Conservation (phyloP, 2,888 invertebrate genomes). For the Melipona bicolor region DNA sequence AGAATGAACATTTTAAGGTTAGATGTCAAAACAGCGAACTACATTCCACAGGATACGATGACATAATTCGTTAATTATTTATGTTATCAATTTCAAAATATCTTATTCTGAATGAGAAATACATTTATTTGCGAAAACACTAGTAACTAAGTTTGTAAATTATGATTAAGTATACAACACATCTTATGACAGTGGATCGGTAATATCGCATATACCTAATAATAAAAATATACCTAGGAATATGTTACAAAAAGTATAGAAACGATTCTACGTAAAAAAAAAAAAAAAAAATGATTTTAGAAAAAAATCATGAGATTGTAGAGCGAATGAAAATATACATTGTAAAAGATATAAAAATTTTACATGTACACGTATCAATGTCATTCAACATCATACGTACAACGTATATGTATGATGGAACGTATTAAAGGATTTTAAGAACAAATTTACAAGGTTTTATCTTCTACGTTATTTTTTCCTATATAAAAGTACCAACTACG, state of each 20-base stretch:
- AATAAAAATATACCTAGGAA: neutral
- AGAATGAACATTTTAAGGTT: conserved; percentile 1
- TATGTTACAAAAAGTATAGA: neutral
- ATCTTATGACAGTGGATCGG: conserved; percentile 19
- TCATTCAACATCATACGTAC: neutral
- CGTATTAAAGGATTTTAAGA: neutral
- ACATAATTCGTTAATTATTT: conserved; percentile 8
- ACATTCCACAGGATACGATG: neutral
- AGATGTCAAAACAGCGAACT: neutral
- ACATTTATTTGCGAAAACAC: neutral
- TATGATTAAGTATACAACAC: conserved; percentile 3
- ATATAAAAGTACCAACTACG: neutral
- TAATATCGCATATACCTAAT: conserved; percentile 18
- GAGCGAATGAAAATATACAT: neutral
- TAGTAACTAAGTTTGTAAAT: conserved; percentile 21
- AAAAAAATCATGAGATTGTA: neutral
- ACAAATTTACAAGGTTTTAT: neutral
- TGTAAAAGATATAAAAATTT: neutral
- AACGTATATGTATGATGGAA: neutral
- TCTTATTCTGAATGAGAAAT: neutral
- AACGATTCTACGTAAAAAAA: neutral
- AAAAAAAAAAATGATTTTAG: neutral
- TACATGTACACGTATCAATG: neutral
- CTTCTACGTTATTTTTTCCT: neutral
- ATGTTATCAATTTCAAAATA: neutral